Evolutionary conservation across 2,797 vertebrate species (phyloP).

Genomic region (Alauda arvensis): DNA sequence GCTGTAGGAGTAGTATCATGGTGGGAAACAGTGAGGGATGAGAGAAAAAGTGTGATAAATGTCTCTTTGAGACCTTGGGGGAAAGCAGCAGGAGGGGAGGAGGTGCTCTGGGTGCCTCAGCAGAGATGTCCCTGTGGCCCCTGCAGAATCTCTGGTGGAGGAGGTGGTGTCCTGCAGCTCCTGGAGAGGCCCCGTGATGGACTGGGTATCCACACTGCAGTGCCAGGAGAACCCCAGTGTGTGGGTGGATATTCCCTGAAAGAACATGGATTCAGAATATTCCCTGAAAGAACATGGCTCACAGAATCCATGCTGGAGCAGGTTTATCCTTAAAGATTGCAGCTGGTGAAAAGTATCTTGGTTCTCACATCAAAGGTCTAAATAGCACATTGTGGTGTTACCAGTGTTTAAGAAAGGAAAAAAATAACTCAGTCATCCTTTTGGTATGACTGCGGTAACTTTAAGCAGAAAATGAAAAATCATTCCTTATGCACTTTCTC

Average conservation of each 20-base stretch:
- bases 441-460: neutral
- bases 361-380: neutral
- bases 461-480: neutral
- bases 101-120: fast-evolving
- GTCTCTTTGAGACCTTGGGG: fast-evolving
- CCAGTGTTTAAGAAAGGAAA: neutral
- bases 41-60: neutral
- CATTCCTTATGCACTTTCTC: neutral
- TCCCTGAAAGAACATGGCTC: neutral
- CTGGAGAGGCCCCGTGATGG: neutral
- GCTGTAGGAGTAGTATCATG: fast-evolving
- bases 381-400: neutral
- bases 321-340: neutral
- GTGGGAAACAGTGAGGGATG: fast-evolving
- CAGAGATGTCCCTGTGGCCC: fast-evolving
- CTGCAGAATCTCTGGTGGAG: no score
- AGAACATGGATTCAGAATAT: neutral
- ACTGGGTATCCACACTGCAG: neutral
- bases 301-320: neutral
- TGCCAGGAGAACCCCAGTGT: neutral
- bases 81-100: neutral
- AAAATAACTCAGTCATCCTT: neutral
- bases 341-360: fast-evolving
- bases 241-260: neutral
- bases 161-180: neutral